These are phyloP conservation scores for Syngnathus floridae DNA, from an alignment of 2,113 vertebrate genomes.

Conservation along the genomic window DNA sequence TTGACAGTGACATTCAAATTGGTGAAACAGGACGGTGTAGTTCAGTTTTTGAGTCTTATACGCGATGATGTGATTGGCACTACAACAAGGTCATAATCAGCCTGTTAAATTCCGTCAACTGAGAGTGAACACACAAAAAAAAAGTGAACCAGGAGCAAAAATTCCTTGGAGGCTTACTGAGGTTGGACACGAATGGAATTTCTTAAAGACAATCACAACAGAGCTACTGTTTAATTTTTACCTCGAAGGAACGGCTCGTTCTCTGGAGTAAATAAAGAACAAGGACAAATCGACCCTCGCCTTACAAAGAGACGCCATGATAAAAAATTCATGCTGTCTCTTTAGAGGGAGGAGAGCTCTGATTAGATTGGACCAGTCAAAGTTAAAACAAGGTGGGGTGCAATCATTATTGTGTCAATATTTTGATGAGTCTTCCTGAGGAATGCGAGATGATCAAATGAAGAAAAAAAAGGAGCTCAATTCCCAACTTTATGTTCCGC, in stretches of 20 bases:
- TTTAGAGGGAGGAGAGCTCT: constrained; percentile 1
- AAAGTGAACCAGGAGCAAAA: constrained; percentile 5
- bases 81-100: constrained; percentile 5
- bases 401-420: constrained; percentile 14
- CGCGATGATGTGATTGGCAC: constrained; percentile 1
- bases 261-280: constrained; percentile 34
- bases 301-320: constrained; percentile 17
- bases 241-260: constrained; percentile 23
- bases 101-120: constrained; percentile 4
- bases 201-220: constrained; percentile 45
- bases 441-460: constrained; percentile 23
- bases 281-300: constrained; percentile 43
- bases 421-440: constrained; percentile 5
- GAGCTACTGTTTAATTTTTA: constrained; percentile 40
- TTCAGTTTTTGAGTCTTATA: neutral
- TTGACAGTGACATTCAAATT: neutral
- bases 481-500: constrained; percentile 2
- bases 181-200: constrained; percentile 51
- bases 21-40: neutral
- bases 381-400: constrained; percentile 10
- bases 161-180: constrained; percentile 41
- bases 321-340: constrained; percentile 17
- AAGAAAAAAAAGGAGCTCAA: neutral
- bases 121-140: neutral
- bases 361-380: constrained; percentile 11